Percentiles rank a stretch among this genome's conserved stretches.
Evolutionary conservation across 2,888 invertebrate genomes (phyloP).

Genomic region (Agrenia bidenticulata): DNA sequence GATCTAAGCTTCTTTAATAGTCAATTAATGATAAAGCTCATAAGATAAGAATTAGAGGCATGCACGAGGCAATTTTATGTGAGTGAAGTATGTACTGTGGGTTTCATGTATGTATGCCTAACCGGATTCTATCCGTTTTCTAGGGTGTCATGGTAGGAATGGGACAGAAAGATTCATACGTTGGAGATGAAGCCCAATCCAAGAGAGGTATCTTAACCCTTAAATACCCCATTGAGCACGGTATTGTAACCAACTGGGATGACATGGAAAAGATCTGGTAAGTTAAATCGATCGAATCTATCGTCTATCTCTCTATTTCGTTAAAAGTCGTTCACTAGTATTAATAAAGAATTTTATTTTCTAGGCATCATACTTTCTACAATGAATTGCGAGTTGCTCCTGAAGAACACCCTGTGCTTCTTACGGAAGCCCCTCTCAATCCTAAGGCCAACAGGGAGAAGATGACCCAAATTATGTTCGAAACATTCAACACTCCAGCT

Average conservation of each 20-base stretch:
- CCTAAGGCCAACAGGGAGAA: slow-evolving; percentile 23
- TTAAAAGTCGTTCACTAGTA: too few relatives aligned
- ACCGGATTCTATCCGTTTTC: too few relatives aligned
- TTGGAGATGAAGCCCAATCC: slow-evolving; percentile 59
- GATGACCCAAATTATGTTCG: slow-evolving; percentile 71
- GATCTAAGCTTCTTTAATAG: too few relatives aligned
- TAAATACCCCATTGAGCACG: slow-evolving; percentile 62
- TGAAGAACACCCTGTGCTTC: slow-evolving; percentile 81
- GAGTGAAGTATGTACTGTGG: too few relatives aligned
- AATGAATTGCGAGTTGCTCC: slow-evolving; percentile 94
- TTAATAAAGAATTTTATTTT: too few relatives aligned
- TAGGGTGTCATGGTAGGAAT: slow-evolving; percentile 84
- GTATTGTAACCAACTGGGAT: slow-evolving; percentile 65
- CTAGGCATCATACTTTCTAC: slow-evolving; percentile 97
- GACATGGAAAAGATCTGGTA: slow-evolving; percentile 99
- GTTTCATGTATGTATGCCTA: too few relatives aligned
- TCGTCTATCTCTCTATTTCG: too few relatives aligned
- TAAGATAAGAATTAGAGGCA: too few relatives aligned
- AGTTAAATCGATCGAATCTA: too few relatives aligned
- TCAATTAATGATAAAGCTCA: too few relatives aligned
- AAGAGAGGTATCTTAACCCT: slow-evolving; percentile 60
- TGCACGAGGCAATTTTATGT: too few relatives aligned
- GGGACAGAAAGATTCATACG: slow-evolving; percentile 96
- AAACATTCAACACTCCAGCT: slow-evolving; percentile 89
- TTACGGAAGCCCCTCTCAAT: slow-evolving; percentile 19